Conservation (phyloP, 2,113 vertebrate species). For the Sterrhoptilus dennistouni region DNA sequence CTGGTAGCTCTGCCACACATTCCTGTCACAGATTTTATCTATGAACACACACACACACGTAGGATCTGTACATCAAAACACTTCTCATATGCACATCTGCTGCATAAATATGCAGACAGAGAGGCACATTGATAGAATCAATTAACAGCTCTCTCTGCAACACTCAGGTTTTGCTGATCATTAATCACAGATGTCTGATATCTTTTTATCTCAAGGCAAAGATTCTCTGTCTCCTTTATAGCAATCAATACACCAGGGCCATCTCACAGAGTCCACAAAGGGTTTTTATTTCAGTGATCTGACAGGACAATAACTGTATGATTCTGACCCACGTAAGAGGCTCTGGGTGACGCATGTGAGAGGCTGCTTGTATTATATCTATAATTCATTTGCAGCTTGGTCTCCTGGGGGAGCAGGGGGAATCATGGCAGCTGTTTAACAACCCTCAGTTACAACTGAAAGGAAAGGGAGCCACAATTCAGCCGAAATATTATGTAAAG, state of each 20-base stretch:
- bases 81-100: neutral
- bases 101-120: neutral
- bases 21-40: neutral
- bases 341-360: neutral
- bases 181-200: neutral
- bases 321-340: neutral
- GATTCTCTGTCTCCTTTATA: neutral
- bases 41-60: neutral
- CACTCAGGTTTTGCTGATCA: neutral
- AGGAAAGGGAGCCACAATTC: neutral
- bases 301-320: neutral
- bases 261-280: neutral
- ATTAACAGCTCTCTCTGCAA: neutral
- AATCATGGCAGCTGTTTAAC: conserved; percentile 32
- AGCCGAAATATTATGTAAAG: neutral
- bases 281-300: neutral
- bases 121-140: neutral
- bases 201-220: conserved; percentile 20
- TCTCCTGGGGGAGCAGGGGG: neutral
- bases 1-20: neutral
- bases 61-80: neutral
- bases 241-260: neutral
- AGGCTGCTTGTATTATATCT: neutral
- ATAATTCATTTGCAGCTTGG: neutral
- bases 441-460: neutral